phyloP scores from a whole-genome alignment of 2,113 vertebrate genomes.

The Anolis sagrei region DNA sequence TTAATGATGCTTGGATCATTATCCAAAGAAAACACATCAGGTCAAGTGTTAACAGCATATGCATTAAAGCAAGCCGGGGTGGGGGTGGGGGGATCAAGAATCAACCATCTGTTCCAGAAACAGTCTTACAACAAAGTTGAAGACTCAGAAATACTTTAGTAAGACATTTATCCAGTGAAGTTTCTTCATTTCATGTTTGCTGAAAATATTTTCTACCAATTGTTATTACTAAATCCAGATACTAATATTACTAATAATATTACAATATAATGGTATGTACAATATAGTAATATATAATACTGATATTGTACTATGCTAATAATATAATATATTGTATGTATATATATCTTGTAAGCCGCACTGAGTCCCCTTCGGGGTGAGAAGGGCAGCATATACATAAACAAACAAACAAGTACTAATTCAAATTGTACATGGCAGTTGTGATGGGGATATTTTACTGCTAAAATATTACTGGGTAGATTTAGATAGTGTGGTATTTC shows the following conservation, averaged over 20 bases:
- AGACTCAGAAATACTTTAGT: constrained; percentile 17
- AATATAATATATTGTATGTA: too few relatives aligned
- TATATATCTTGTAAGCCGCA: too few relatives aligned
- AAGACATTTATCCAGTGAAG: constrained; percentile 14
- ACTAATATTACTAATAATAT: too few relatives aligned
- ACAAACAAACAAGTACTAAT: too few relatives aligned
- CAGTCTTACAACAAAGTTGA: constrained; percentile 43
- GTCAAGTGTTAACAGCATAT: constrained; percentile 80
- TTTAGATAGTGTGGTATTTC: background rate
- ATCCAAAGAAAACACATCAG: constrained; percentile 68
- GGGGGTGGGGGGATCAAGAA: constrained; percentile 58
- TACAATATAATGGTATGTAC: too few relatives aligned
- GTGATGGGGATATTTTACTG: background rate
- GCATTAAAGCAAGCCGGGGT: constrained; percentile 53
- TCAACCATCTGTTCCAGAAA: constrained; percentile 78
- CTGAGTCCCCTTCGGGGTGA: too few relatives aligned
- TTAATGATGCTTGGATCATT: constrained; percentile 67
- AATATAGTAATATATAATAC: too few relatives aligned
- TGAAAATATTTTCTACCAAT: constrained; percentile 25
- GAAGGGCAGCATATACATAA: too few relatives aligned
- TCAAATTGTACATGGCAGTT: background rate
- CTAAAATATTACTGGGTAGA: background rate
- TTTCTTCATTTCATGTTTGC: constrained; percentile 41
- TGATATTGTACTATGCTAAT: too few relatives aligned
- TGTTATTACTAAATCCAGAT: background rate